A percentile compares a stretch with the other conserved stretches of the same genome.
These are phyloP conservation scores for Daktulosphaira vitifoliae DNA, from an alignment of 1,140 invertebrate species.

Conservation along the genomic window DNA sequence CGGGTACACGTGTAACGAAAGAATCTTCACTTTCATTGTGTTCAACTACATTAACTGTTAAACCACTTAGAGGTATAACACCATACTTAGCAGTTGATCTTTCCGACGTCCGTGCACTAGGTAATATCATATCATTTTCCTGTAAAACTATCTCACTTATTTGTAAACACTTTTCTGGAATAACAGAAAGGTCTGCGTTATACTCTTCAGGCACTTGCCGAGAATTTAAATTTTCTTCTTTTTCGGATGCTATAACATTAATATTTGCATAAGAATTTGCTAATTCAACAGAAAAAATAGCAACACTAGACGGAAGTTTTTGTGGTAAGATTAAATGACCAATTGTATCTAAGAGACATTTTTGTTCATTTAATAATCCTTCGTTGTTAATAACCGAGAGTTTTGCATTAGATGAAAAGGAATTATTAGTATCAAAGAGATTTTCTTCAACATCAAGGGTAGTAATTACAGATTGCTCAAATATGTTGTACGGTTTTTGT, in stretches of 20 bases:
- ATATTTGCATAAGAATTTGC: background rate
- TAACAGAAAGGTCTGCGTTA: slow-evolving; percentile 52
- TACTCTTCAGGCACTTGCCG: slow-evolving; percentile 50
- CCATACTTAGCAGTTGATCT: slow-evolving; percentile 48
- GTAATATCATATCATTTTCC: slow-evolving; percentile 52
- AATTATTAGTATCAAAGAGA: too few species aligned
- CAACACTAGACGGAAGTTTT: background rate
- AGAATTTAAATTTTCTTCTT: slow-evolving; percentile 52
- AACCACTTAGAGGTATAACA: slow-evolving; percentile 50
- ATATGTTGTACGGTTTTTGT: too few species aligned
- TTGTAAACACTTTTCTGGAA: slow-evolving; percentile 52
- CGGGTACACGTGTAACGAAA: slow-evolving; percentile 45
- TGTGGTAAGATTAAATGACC: too few species aligned
- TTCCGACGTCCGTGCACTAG: slow-evolving; percentile 45
- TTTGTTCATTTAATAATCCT: too few species aligned
- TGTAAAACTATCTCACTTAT: slow-evolving; percentile 52
- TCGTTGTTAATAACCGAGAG: too few species aligned
- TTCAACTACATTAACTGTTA: slow-evolving; percentile 51
- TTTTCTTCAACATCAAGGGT: too few species aligned
- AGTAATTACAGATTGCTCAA: too few species aligned
- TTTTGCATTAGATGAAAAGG: too few species aligned
- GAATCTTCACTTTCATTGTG: slow-evolving; percentile 52
- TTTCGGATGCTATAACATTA: slow-evolving; percentile 52
- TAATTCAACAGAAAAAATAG: background rate
- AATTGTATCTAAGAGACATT: too few species aligned